phyloP scores from a whole-genome alignment of 2,797 vertebrate genomes.

The Lacerta viridis region DNA sequence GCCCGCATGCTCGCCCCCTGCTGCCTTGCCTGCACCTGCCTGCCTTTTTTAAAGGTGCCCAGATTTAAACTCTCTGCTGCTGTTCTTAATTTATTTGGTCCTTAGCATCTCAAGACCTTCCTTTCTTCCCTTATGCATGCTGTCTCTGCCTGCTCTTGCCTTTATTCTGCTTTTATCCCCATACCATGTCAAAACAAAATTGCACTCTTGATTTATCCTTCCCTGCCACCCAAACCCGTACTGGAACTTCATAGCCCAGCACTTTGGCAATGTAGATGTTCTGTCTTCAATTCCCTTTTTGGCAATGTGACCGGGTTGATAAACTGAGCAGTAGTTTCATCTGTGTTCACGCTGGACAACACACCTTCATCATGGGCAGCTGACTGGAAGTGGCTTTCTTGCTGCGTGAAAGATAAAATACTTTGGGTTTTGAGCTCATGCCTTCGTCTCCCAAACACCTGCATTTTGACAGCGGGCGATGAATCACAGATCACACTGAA shows the following conservation, averaged over 20 bases:
- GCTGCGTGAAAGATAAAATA: accelerated
- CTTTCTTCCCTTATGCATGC: background rate
- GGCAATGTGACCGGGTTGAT: background rate
- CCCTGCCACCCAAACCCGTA: background rate
- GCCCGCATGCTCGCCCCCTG: constrained; percentile 89
- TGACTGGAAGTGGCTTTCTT: background rate
- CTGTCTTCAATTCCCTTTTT: background rate
- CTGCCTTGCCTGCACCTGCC: constrained; percentile 81
- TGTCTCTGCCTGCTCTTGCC: background rate
- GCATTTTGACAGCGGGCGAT: background rate
- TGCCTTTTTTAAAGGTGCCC: constrained; percentile 42
- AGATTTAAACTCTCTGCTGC: constrained; percentile 37
- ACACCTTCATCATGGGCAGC: background rate
- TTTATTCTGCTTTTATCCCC: constrained; percentile 22
- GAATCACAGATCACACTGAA: background rate
- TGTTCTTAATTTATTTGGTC: constrained; percentile 60
- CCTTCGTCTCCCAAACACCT: background rate
- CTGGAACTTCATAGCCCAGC: background rate
- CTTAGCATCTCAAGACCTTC: constrained; percentile 1
- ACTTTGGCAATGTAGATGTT: background rate
- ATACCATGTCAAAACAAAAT: background rate
- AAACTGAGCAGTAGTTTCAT: constrained; percentile 37
- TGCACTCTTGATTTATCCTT: background rate
- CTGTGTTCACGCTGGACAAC: background rate
- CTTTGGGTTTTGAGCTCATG: background rate